These are phyloP conservation scores for Setipinna tenuifilis DNA, from an alignment of 2,797 vertebrate genomes.

Conservation along the genomic window DNA sequence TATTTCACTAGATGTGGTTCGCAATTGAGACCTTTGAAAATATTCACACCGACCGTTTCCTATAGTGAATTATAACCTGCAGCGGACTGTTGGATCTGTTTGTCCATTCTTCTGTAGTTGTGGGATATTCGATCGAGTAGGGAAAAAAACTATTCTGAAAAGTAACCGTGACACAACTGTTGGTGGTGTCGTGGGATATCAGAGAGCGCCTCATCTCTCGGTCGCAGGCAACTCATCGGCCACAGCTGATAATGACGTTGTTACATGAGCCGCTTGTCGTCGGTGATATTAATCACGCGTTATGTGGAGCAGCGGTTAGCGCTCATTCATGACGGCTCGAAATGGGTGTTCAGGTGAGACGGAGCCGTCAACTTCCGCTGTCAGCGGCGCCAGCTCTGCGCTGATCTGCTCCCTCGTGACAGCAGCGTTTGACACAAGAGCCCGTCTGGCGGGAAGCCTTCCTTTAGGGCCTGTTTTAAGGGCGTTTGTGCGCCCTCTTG, in stretches of 20 bases:
- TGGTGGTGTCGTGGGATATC: neutral
- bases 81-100: neutral
- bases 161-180: neutral
- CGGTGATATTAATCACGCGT: neutral
- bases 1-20: neutral
- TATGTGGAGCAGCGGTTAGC: neutral
- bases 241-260: constrained; percentile 1
- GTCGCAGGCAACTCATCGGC: neutral
- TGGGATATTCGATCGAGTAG: neutral
- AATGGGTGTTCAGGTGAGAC: constrained; percentile 5
- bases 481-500: constrained; percentile 51
- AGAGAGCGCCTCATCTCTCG: neutral
- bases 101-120: neutral
- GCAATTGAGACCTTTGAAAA: neutral
- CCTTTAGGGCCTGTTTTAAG: constrained; percentile 52
- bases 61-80: neutral
- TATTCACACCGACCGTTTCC: neutral
- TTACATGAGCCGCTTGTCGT: constrained; percentile 12
- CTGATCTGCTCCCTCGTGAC: constrained; percentile 55
- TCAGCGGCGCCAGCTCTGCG: constrained; percentile 27
- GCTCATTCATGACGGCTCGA: neutral
- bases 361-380: constrained; percentile 31
- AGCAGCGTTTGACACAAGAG: constrained; percentile 61
- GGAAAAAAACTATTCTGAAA: neutral
- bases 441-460: constrained; percentile 62